These are phyloP conservation scores for Austrolebias charrua DNA, from an alignment of 2,797 vertebrate genomes.

Conservation along the genomic window DNA sequence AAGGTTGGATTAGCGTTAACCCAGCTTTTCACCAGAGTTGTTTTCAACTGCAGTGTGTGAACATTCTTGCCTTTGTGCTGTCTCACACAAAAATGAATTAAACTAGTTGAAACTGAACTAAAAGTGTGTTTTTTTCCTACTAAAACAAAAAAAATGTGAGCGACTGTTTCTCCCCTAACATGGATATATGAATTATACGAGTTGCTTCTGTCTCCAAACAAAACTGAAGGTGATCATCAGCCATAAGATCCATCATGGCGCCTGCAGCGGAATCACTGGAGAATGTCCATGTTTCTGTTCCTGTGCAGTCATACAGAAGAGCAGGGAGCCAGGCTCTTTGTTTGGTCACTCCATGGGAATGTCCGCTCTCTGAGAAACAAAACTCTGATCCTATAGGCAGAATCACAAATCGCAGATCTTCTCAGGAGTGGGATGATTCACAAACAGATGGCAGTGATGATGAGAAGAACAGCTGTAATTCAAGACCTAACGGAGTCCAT, in stretches of 20 bases:
- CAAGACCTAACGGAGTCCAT: background rate
- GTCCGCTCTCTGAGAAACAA: slow-evolving; percentile 63
- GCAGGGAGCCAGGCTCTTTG: slow-evolving; percentile 71
- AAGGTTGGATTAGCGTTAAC: too few relatives aligned
- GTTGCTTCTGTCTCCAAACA: slow-evolving; percentile 19
- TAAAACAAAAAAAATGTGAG: background rate
- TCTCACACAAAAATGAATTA: too few relatives aligned
- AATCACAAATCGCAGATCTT: slow-evolving; percentile 36
- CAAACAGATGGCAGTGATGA: slow-evolving; percentile 26
- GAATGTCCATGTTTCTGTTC: slow-evolving; percentile 73
- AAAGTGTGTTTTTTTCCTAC: too few relatives aligned
- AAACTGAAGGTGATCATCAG: slow-evolving; percentile 40
- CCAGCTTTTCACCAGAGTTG: background rate
- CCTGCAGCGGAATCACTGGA: slow-evolving; percentile 48
- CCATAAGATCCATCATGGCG: slow-evolving; percentile 52
- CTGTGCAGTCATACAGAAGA: slow-evolving; percentile 75
- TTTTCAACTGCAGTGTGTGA: background rate
- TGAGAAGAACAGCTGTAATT: slow-evolving; percentile 2
- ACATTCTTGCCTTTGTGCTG: too few relatives aligned
- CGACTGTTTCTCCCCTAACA: background rate
- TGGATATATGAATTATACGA: slow-evolving; percentile 1
- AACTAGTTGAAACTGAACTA: too few relatives aligned
- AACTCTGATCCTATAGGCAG: slow-evolving; percentile 61
- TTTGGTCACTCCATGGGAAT: slow-evolving; percentile 74
- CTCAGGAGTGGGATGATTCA: slow-evolving; percentile 53